phyloP scores from a whole-genome alignment of 1,140 invertebrate genomes.

The Heterodera carotae region DNA sequence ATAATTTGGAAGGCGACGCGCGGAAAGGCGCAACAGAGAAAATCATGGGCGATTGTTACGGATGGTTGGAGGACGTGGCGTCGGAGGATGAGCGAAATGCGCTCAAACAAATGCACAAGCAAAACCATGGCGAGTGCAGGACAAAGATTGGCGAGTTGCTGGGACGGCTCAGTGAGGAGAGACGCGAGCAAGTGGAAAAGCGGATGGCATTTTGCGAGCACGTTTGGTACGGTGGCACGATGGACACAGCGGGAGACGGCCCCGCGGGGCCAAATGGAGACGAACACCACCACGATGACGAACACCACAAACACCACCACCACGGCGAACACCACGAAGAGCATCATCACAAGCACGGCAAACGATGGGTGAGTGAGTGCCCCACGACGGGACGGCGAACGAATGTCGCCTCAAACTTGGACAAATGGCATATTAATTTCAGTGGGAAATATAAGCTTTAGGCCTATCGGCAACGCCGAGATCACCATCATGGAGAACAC shows the following conservation, averaged over 20 bases:
- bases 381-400: not conserved
- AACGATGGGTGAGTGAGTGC: constrained; percentile 21
- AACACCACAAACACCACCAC: too few relatives aligned
- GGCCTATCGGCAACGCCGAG: not conserved
- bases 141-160: constrained; percentile 28
- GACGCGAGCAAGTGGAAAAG: constrained; percentile 30
- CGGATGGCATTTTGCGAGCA: constrained; percentile 39
- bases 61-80: constrained; percentile 33
- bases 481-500: constrained; percentile 38
- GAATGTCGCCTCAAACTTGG: not conserved
- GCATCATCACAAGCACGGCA: constrained; percentile 30
- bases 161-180: constrained; percentile 23
- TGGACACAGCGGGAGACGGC: constrained; percentile 20
- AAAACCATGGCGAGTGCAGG: constrained; percentile 30
- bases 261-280: not conserved
- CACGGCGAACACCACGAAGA: too few relatives aligned
- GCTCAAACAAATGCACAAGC: constrained; percentile 31
- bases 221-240: constrained; percentile 41
- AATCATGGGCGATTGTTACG: constrained; percentile 41
- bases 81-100: constrained; percentile 40
- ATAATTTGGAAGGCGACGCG: constrained; percentile 22
- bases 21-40: constrained; percentile 31
- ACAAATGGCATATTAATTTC: not conserved
- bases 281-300: constrained; percentile 41
- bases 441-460: not conserved